Evolutionary conservation across 1,140 invertebrate genomes (phyloP), one percentile per base, ranked within the genome.

Genomic region (Macrobrachium rosenbergii): DNA sequence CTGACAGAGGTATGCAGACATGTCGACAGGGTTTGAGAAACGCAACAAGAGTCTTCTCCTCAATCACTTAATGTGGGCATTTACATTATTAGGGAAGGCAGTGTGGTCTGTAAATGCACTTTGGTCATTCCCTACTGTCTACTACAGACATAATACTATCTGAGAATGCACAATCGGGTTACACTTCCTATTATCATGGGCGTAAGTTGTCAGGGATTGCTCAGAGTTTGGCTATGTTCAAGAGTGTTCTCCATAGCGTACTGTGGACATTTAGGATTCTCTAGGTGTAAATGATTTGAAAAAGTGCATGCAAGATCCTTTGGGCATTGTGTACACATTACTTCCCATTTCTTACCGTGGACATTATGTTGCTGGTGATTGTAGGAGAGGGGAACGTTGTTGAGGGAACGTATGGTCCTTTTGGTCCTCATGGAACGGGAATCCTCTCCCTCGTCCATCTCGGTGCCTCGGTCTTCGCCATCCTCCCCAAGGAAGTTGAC

Each of bases 311-410:
- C 28, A n/a, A 52, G 52, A 52, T 75, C 43, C 75, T 77, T 45
- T 77, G 23, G 21, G 19, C 23, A 43, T 58, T 58, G 59, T 58
- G 21, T 45, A 21, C 73, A 43, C 10, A 11, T 58, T 28, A 5
- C 58, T 63, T 12, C 59, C 58, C 12, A 17, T 79, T 81, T 90
- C 90, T 93, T 93, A 95, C 95, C 95, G 91, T 94, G 93, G 37
- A 97, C 93, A 91, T 95, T 95, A 91, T 97, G 96, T 90, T 97
- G 96, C 82, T 94, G 93, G 91, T 96, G 94, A 92, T 97, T 97
- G 91, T 97, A 97, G 21, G 94, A 93, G 89, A 96, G 93, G 62
- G 96, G 96, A 89, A 97, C 95, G 2, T 95, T 94, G 91, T 95
- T 94, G 58, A 95, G 91, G 45, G 94, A 93, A 90, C 94, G 93